A percentile compares a stretch with the other conserved stretches of the same genome.
These are phyloP conservation scores for Sinocyclocheilus anophthalmus DNA, from an alignment of 2,113 vertebrate species.

Conservation along the genomic window DNA sequence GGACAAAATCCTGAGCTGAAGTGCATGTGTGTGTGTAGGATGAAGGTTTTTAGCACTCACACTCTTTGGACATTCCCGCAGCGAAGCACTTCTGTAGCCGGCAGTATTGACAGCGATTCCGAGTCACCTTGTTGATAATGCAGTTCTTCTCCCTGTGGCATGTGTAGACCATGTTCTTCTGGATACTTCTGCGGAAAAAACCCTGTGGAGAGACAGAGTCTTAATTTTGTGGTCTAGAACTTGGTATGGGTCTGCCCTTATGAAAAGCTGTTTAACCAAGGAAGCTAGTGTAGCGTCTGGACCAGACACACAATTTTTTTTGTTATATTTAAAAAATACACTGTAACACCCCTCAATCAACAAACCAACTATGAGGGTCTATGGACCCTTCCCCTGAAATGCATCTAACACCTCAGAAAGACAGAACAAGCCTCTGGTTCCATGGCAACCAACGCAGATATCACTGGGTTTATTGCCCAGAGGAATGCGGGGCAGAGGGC, in stretches of 20 bases:
- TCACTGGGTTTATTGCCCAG: too few relatives aligned
- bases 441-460: too few relatives aligned
- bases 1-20: not conserved
- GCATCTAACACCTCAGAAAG: too few relatives aligned
- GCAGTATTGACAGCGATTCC: slow-evolving; percentile 95
- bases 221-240: not conserved
- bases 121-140: slow-evolving; percentile 75
- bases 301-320: too few relatives aligned
- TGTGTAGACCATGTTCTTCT: slow-evolving; percentile 97
- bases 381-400: too few relatives aligned
- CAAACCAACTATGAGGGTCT: too few relatives aligned
- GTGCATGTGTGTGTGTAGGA: not conserved
- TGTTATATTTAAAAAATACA: too few relatives aligned
- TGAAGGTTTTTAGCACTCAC: slow-evolving; percentile 75
- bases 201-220: slow-evolving; percentile 73
- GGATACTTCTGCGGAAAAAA: slow-evolving; percentile 93
- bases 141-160: slow-evolving; percentile 89
- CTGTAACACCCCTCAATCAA: too few relatives aligned
- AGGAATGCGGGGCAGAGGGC: too few relatives aligned
- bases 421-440: too few relatives aligned
- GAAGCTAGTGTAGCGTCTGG: too few relatives aligned
- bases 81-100: slow-evolving; percentile 95
- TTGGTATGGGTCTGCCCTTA: not conserved
- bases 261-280: not conserved
- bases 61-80: slow-evolving; percentile 96